These are phyloP conservation scores for Corydoras sp. DNA, from an alignment of 2,113 vertebrate species.

Conservation along the genomic window DNA sequence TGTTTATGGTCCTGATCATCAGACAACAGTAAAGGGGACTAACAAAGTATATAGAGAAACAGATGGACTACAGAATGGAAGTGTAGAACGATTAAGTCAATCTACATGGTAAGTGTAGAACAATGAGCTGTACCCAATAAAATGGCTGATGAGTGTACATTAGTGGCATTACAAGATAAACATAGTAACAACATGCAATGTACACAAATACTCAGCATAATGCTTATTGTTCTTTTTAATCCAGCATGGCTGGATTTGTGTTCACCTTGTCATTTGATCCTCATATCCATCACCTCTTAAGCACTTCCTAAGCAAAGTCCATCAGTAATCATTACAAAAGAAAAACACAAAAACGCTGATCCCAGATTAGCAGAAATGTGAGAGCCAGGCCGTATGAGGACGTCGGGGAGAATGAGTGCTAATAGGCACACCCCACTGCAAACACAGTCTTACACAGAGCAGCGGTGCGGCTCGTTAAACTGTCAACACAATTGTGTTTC, in stretches of 20 bases:
- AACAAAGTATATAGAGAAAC: too few relatives aligned
- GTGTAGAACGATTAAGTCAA: too few relatives aligned
- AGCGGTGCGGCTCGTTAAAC: conserved; percentile 18
- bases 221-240: neutral
- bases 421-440: conserved; percentile 34
- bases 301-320: neutral
- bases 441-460: conserved; percentile 30
- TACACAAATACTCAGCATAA: conserved; percentile 10
- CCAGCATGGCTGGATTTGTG: neutral
- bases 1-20: too few relatives aligned
- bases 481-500: conserved; percentile 36
- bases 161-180: too few relatives aligned
- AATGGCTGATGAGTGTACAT: too few relatives aligned
- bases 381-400: conserved; percentile 5
- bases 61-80: too few relatives aligned
- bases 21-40: too few relatives aligned
- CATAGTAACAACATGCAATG: too few relatives aligned
- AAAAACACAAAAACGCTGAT: neutral
- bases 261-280: too few relatives aligned
- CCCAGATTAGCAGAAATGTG: conserved; percentile 7
- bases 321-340: neutral
- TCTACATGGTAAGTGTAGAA: too few relatives aligned
- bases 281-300: too few relatives aligned
- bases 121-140: too few relatives aligned
- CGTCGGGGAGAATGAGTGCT: conserved; percentile 6